Percentiles rank a stretch among this genome's conserved stretches.
These are phyloP conservation scores for Heliconius charithonia DNA, from an alignment of 2,888 invertebrate genomes.

Conservation along the genomic window DNA sequence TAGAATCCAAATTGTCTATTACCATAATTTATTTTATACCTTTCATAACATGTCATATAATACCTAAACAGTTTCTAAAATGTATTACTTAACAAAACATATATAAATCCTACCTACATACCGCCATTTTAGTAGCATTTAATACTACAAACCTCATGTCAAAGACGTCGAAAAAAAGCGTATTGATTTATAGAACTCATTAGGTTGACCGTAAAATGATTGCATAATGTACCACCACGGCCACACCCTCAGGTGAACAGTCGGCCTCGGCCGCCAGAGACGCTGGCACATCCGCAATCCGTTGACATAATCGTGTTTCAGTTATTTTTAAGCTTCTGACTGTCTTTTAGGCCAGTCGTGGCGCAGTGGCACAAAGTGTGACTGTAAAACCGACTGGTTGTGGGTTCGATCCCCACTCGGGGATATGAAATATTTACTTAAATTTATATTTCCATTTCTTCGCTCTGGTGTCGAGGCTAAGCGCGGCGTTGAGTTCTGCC, in stretches of 20 bases:
- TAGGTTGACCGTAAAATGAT: constrained; percentile 38
- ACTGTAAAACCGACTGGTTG: no score
- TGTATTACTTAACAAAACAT: neutral
- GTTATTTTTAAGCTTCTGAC: neutral
- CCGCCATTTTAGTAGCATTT: neutral
- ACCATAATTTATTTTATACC: neutral
- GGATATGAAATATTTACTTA: no score
- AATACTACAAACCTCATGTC: neutral
- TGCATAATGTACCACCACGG: constrained; percentile 37
- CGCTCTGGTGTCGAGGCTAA: no score
- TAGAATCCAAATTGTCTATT: no score
- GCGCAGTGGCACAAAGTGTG: no score
- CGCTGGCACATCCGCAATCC: constrained; percentile 42
- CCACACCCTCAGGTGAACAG: constrained; percentile 43
- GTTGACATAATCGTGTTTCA: constrained; percentile 34
- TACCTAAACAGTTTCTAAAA: no score
- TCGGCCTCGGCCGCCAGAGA: constrained; percentile 44
- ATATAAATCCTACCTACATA: neutral
- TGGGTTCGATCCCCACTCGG: no score
- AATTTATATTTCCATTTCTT: no score
- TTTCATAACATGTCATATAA: neutral
- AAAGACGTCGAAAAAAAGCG: constrained; percentile 20
- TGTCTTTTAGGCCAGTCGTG: neutral
- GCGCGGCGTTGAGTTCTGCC: no score
- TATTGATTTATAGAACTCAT: constrained; percentile 39